Evolutionary conservation across 2,888 invertebrate genomes (phyloP).

Genomic region (Campoletis raptor): DNA sequence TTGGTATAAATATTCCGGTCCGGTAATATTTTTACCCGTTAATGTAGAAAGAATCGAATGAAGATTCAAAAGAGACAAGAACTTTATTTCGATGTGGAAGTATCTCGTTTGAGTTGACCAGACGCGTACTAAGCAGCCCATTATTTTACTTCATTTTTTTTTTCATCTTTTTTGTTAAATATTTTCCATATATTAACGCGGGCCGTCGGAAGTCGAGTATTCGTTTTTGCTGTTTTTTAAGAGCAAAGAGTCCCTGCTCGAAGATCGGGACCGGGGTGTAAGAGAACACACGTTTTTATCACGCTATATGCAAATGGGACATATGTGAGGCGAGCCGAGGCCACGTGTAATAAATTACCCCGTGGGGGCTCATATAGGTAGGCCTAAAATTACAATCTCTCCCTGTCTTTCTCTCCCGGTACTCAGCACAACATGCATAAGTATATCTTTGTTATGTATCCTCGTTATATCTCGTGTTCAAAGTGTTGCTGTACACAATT

Average conservation of each 20-base stretch:
- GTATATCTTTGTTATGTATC: slow-evolving; percentile 48
- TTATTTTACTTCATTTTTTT: background rate
- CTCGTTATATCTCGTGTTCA: slow-evolving; percentile 22
- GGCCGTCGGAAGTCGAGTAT: slow-evolving; percentile 73
- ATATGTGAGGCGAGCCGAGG: slow-evolving; percentile 76
- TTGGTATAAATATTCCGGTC: background rate
- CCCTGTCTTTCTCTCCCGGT: slow-evolving; percentile 24
- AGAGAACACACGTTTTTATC: slow-evolving; percentile 71
- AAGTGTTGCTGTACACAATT: slow-evolving; percentile 33
- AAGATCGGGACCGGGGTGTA: slow-evolving; percentile 40
- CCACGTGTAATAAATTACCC: slow-evolving; percentile 79
- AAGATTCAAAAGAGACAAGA: background rate
- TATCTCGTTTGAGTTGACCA: background rate
- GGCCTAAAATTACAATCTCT: slow-evolving; percentile 78
- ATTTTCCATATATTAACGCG: slow-evolving; percentile 71
- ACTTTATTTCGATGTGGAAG: background rate
- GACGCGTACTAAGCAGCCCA: slow-evolving; percentile 28
- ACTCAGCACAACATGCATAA: slow-evolving; percentile 38
- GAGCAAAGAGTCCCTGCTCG: slow-evolving; percentile 41
- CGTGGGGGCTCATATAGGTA: slow-evolving; percentile 73
- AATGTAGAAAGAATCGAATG: background rate
- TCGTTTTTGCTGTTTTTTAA: slow-evolving; percentile 50
- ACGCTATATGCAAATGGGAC: slow-evolving; percentile 82
- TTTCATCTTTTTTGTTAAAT: slow-evolving; percentile 65
- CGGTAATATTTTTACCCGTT: background rate